Conservation (phyloP, 2,888 invertebrate species). For the Drosophila dives region DNA sequence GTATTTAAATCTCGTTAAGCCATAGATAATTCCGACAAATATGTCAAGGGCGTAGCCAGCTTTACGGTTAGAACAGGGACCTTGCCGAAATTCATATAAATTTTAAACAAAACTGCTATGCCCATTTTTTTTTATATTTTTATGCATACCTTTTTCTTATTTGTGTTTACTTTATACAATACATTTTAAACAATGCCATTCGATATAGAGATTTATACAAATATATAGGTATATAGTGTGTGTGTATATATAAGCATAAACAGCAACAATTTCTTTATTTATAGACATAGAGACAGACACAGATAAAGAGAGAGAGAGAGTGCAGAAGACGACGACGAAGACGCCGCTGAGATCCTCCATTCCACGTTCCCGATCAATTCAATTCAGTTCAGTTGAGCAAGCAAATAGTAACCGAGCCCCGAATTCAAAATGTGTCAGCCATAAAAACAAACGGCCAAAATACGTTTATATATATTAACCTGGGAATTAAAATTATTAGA, state of each 20-base stretch:
- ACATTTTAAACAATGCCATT: conserved; percentile 39
- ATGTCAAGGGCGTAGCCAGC: conserved; percentile 2
- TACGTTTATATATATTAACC: conserved; percentile 9
- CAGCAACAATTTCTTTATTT: conserved; percentile 52
- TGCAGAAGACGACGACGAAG: conserved; percentile 15
- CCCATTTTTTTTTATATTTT: not conserved
- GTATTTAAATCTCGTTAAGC: not conserved
- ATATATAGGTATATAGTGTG: conserved; percentile 11
- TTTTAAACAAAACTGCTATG: not conserved
- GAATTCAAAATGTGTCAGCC: conserved; percentile 66
- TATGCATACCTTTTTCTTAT: not conserved
- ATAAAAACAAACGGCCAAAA: conserved; percentile 45
- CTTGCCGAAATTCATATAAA: not conserved
- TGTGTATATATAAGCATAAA: conserved; percentile 41
- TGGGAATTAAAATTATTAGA: not conserved
- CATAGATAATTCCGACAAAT: not conserved
- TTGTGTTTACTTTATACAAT: conserved; percentile 20
- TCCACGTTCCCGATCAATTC: conserved; percentile 10
- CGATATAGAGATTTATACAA: conserved; percentile 16
- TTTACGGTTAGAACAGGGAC: not conserved
- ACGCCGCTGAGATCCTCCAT: conserved; percentile 10
- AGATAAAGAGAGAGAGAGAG: not conserved
- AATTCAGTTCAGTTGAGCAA: conserved; percentile 24
- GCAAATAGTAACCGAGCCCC: conserved; percentile 31
- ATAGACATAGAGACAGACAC: conserved; percentile 40